phyloP scores from a whole-genome alignment of 2,888 invertebrate species.

The Strigamia maritima region DNA sequence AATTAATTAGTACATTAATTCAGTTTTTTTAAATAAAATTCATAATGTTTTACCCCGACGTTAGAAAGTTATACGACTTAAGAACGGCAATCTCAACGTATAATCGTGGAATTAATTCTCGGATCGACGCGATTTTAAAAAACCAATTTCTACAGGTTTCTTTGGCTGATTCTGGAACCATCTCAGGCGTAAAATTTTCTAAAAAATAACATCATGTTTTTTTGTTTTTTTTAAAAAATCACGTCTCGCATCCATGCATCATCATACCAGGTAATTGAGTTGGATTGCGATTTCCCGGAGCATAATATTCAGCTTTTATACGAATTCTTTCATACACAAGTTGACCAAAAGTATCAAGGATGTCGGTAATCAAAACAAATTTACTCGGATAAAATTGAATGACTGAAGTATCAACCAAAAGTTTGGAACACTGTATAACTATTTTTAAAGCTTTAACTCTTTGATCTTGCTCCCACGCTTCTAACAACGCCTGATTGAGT shows the following conservation, averaged over 20 bases:
- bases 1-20: background rate
- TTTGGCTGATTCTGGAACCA: constrained; percentile 80
- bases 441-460: constrained; percentile 93
- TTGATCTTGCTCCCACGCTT: constrained; percentile 92
- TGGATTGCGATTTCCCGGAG: constrained; percentile 51
- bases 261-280: constrained; percentile 52
- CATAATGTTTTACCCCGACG: constrained; percentile 60
- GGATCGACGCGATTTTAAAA: constrained; percentile 95
- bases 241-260: background rate
- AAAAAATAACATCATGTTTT: constrained; percentile 45
- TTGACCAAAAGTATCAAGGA: constrained; percentile 89
- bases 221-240: background rate
- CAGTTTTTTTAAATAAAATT: background rate
- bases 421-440: constrained; percentile 92
- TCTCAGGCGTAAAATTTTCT: constrained; percentile 71
- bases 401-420: constrained; percentile 82
- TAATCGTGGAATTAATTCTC: constrained; percentile 87
- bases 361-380: constrained; percentile 93
- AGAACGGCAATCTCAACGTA: constrained; percentile 92
- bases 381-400: constrained; percentile 97
- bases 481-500: constrained; percentile 82
- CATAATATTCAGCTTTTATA: constrained; percentile 66
- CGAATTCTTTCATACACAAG: constrained; percentile 80
- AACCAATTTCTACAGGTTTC: constrained; percentile 99
- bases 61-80: constrained; percentile 81